phyloP scores from a whole-genome alignment of 2,113 vertebrate species.

The Nothoprocta perdicaria region DNA sequence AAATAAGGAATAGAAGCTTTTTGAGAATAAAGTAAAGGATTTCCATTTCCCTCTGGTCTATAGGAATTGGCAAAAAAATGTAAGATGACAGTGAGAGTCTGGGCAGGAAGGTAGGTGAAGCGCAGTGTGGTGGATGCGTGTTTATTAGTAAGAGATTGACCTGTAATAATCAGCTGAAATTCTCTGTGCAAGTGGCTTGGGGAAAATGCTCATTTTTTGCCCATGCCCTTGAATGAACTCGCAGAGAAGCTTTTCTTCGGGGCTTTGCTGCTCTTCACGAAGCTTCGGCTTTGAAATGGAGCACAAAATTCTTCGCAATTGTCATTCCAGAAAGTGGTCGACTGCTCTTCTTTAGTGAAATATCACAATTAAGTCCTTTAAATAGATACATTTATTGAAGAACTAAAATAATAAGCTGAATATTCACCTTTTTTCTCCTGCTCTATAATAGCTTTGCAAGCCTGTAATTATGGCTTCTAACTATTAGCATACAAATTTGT shows the following conservation, averaged over 20 bases:
- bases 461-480: constrained; percentile 52
- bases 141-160: constrained; percentile 67
- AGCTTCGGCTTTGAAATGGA: constrained; percentile 48
- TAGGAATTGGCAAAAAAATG: constrained; percentile 39
- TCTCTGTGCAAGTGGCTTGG: constrained; percentile 1
- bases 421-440: constrained; percentile 12
- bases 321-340: constrained; percentile 57
- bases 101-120: constrained; percentile 31
- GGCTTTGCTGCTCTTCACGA: not conserved
- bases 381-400: constrained; percentile 51
- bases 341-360: constrained; percentile 54
- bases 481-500: constrained; percentile 22
- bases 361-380: constrained; percentile 36
- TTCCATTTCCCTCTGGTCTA: constrained; percentile 52
- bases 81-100: constrained; percentile 53
- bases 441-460: not conserved
- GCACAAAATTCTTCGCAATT: constrained; percentile 27
- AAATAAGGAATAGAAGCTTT: constrained; percentile 35
- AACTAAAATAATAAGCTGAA: constrained; percentile 39
- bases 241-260: not conserved
- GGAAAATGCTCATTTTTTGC: constrained; percentile 63
- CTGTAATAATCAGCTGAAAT: constrained; percentile 58
- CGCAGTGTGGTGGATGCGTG: not conserved
- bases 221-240: constrained; percentile 47
- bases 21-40: constrained; percentile 57